Evolutionary conservation across 2,113 vertebrate genomes (phyloP), one percentile per base, ranked within the genome.

Genomic region (Ascaphus truei): DNA sequence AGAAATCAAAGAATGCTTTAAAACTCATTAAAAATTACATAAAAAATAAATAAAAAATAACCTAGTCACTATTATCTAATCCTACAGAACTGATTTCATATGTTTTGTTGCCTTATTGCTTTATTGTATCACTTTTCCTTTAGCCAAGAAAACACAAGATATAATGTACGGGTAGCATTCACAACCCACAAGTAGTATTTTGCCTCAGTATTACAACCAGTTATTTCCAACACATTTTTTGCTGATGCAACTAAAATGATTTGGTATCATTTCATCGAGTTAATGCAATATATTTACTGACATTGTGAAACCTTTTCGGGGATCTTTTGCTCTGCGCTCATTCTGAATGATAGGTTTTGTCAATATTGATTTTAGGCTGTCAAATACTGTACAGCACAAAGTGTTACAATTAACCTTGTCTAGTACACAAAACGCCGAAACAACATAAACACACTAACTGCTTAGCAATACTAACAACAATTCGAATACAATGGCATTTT

Each of bases 361-460:
- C 33, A 29, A 2, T 65, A 66, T 67, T 67, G 52, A 67, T 67
- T 66, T n/a, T 57, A 47, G n/a, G 37, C 51, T 57, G 51, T 67
- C 52, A 67, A 7, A 57, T 67, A 22, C 57, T 55, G 51, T 43
- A 43, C 34, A 41, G 36, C 20, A 20, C 33, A 55, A 61, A 55
- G 34, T 31, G 16, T 66, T 55, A 43, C 51, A n/a, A 7, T 56
- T 67, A 67, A 67, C 52, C 64, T 57, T 47, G 52, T 56, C 64
- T 67, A 25, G 39, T 66, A 34, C 34, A n/a, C 18, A 9, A 66
- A 50, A 53, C 62, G 23, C 30, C 50, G n/a, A 41, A 53, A 11
- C 29, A 29, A 41, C 31, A 16, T 23, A 43, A 20, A 41, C 34
- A 4, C 50, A 55, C n/a, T 29, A 27, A 64, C 52, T 37, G 20